These are phyloP conservation scores for Psix sp. DNA, from an alignment of 1,140 invertebrate genomes.

Conservation along the genomic window DNA sequence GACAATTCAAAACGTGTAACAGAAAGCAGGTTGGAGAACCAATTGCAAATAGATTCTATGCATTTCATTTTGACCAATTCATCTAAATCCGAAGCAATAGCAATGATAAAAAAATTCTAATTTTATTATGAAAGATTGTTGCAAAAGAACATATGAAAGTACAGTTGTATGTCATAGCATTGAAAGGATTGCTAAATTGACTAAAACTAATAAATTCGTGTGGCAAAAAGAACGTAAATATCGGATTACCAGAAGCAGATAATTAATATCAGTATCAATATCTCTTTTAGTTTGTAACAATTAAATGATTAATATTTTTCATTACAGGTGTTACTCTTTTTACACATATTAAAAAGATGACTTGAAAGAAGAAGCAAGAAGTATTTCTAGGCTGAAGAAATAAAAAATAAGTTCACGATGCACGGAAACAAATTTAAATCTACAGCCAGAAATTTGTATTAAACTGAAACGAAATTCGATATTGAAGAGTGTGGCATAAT, in stretches of 20 bases:
- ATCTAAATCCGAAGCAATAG: neutral
- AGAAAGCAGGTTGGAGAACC: neutral
- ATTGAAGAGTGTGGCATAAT: slow-evolving; percentile 27
- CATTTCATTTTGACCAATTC: neutral
- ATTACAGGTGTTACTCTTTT: neutral
- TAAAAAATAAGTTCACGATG: slow-evolving; percentile 15
- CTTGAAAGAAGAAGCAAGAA: neutral
- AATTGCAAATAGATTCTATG: too few relatives aligned
- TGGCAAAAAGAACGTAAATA: too few relatives aligned
- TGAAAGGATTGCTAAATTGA: too few relatives aligned
- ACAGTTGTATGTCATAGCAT: too few relatives aligned
- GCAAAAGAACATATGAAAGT: neutral
- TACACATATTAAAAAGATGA: slow-evolving; percentile 8
- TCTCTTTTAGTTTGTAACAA: too few relatives aligned
- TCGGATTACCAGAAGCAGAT: too few relatives aligned
- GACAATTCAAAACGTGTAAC: neutral
- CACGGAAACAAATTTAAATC: slow-evolving; percentile 25
- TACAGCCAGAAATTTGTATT: slow-evolving; percentile 23
- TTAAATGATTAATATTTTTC: slow-evolving; percentile 6
- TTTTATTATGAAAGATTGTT: neutral
- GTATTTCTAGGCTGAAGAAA: slow-evolving; percentile 10
- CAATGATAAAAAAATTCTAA: neutral
- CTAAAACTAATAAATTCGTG: too few relatives aligned
- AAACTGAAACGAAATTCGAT: neutral
- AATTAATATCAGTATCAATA: too few relatives aligned